A percentile compares a stretch with the other conserved stretches of the same genome.
These are phyloP conservation scores for Bombycilla garrulus DNA, from an alignment of 2,113 vertebrate species.

Conservation along the genomic window DNA sequence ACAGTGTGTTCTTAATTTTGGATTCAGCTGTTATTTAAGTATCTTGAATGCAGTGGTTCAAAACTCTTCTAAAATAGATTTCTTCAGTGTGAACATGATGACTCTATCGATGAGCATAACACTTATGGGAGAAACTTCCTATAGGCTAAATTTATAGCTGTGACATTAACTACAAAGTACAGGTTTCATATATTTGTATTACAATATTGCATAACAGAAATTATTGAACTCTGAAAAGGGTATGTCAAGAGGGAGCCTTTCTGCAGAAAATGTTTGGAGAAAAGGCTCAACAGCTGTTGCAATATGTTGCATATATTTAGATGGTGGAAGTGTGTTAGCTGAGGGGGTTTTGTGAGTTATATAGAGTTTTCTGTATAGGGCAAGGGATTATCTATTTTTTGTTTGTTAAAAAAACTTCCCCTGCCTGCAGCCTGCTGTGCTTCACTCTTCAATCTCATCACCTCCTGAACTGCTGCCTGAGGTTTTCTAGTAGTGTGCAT, in stretches of 20 bases:
- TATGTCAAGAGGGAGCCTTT: background rate
- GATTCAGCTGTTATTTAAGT: background rate
- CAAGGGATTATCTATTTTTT: background rate
- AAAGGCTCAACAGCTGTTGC: background rate
- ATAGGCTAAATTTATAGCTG: background rate
- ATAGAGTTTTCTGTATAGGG: background rate
- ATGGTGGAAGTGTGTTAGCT: background rate
- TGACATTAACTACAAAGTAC: background rate
- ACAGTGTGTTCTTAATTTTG: background rate
- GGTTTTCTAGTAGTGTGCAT: background rate
- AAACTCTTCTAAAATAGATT: background rate
- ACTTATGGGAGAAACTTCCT: background rate
- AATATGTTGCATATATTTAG: background rate
- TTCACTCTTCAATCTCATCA: background rate
- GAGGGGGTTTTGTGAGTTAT: background rate
- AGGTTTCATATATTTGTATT: background rate
- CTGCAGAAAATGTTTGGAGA: background rate
- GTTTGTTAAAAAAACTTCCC: background rate
- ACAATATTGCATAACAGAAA: background rate
- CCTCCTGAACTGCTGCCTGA: background rate
- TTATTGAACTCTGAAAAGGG: background rate
- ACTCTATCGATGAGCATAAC: rapidly evolving
- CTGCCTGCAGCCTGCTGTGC: background rate
- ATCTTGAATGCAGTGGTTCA: background rate
- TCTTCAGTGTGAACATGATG: background rate